Conservation (phyloP, 1,140 invertebrate genomes). For the Bombyx mandarina region DNA sequence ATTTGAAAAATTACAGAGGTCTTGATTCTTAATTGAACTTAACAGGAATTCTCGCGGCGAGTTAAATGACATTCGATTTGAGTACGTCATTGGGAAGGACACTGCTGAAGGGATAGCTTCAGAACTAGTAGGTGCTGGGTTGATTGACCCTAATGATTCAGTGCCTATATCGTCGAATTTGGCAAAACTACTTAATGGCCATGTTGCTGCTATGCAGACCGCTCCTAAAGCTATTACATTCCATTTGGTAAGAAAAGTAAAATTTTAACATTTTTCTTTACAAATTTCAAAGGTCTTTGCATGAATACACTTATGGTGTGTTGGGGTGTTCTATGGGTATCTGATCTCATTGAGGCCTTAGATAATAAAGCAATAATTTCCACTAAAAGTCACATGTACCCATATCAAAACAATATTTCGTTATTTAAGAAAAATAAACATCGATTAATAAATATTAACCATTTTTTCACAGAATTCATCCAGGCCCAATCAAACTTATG, state of each 20-base stretch:
- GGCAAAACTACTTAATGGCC: slow-evolving; percentile 88
- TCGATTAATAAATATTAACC: background rate
- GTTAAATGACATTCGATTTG: slow-evolving; percentile 97
- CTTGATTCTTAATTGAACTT: slow-evolving; percentile 5
- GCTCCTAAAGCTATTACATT: slow-evolving; percentile 86
- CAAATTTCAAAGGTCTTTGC: no score
- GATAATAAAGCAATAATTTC: background rate
- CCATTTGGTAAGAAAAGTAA: slow-evolving; percentile 80
- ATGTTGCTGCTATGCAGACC: slow-evolving; percentile 42
- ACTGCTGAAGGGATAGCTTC: slow-evolving; percentile 94
- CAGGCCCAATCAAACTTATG: slow-evolving; percentile 87
- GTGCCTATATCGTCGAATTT: slow-evolving; percentile 93
- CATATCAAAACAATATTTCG: no score
- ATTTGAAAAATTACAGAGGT: background rate
- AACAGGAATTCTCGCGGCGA: slow-evolving; percentile 86
- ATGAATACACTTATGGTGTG: background rate
- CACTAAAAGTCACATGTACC: background rate
- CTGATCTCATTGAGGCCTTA: background rate
- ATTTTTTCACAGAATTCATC: slow-evolving; percentile 77
- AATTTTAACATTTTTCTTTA: no score
- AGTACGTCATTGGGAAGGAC: slow-evolving; percentile 93
- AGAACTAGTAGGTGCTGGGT: slow-evolving; percentile 93
- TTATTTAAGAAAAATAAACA: slow-evolving; percentile 1
- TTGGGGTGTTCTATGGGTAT: background rate
- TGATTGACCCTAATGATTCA: slow-evolving; percentile 93